Conservation (phyloP, 2,888 invertebrate genomes). For the Rotaria macrura region DNA sequence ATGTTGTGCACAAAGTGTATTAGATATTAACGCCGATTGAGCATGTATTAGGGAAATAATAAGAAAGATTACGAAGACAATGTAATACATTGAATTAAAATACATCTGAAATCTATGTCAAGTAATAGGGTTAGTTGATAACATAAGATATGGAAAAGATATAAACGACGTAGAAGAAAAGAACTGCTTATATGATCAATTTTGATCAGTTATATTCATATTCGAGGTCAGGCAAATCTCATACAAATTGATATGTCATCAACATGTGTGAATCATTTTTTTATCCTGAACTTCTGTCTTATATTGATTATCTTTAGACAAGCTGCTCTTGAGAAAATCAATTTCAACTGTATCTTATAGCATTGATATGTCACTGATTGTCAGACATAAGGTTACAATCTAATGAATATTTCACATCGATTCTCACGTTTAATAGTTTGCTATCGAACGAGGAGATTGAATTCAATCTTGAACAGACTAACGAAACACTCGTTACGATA, state of each 20-base stretch:
- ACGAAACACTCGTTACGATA: no score
- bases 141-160: no score
- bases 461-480: no score
- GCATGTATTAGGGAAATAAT: neutral
- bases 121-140: no score
- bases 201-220: no score
- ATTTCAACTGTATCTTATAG: neutral
- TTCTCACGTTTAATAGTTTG: no score
- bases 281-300: neutral
- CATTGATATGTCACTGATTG: neutral
- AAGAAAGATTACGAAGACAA: neutral
- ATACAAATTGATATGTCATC: neutral
- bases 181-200: no score
- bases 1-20: neutral
- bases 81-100: neutral
- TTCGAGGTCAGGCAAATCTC: neutral
- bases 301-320: neutral
- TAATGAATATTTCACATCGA: no score
- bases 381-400: neutral
- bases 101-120: neutral
- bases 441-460: no score
- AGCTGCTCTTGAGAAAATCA: neutral
- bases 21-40: neutral
- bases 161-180: no score
- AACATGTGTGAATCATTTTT: neutral